Evolutionary conservation across 2,888 invertebrate species (phyloP), one percentile per base, ranked within the genome.

Genomic region (Andrena haemorrhoa): DNA sequence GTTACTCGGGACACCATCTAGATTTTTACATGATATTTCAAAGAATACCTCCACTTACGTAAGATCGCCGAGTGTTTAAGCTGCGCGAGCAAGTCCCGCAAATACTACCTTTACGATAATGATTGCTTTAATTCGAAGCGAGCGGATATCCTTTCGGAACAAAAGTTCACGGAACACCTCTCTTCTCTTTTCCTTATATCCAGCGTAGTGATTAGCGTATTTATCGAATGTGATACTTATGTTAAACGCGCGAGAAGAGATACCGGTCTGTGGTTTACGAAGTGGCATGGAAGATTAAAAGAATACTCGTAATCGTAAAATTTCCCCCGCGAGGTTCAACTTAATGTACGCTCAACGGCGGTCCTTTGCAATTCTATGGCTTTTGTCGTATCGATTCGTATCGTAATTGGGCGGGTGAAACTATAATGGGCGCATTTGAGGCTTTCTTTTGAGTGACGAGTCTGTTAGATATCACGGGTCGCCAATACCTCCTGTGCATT

Each of bases 161-260:
- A n/a, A 68, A 68, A 16, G 49, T 72, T 61, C 49, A 56, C 49
- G 63, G 63, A 56, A 61, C 60, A 35, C 33, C 35, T 56, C 33
- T 78, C 64, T 33, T 58, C 16, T 71, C 66, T 47, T 71, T 69
- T 41, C 53, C 33, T 86, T 65, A 23, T 41, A 49, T 76, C 71
- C 63, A 58, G 53, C 56, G 31, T 64, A 69, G 49, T 63, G 68
- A 74, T 74, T 84, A 90, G 86, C 78, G 78, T 89, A 91, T 89
- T 89, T 85, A 88, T 87, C 88, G 87, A 91, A 90, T 92, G 92
- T 92, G 92, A 92, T 93, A 93, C 88, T 92, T 92, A 90, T 87
- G 86, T 91, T 92, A 85, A 65, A 77, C 51, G 33, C 72, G 66
- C 56, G 65, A 23, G 63, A 75, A 64, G 56, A 49, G 41, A 71